Evolutionary conservation across 2,113 vertebrate genomes (phyloP), one percentile per base, ranked within the genome.

Genomic region (Chaetodon auriga): DNA sequence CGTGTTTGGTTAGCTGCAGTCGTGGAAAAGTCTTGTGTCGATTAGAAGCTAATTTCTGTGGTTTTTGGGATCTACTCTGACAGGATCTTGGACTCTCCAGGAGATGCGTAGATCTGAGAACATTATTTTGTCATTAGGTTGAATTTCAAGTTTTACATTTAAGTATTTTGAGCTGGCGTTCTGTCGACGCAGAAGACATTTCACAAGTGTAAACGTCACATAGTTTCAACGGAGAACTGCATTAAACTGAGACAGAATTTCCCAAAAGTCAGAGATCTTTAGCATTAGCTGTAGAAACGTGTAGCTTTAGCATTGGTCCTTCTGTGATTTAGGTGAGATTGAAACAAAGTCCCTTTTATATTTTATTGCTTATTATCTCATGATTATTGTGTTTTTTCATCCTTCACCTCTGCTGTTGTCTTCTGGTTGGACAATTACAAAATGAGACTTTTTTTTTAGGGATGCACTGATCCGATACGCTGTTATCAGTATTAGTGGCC

Each of bases 291-390:
- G 48, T 5, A 64, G 19, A 76, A 75, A 21, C 63, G 48, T 7
- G 61, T 2, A 11, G 30, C 25, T 19, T 69, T 38, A 4, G 2
- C 2, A 23, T 21, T 62, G 9, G 30, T 36, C 35, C 1, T 30
- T 51, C 8, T 49, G 23, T 76, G 43, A 78, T 0, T 55, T 36
- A 63, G n/a, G 0, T 75, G 25, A 38, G 53, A 83, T 41, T 41
- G 5, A 78, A n/a, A 23, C 10, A 30, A 30, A 30, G 30, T 30
- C 21, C 3, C 35, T 45, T 70, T 46, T 57, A 45, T 58, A 9
- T 65, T 81, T 73, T 19, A n/a, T 25, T 70, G n/a, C 38, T 74
- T 35, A 18, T 35, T 23, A 36, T 65, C 4, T 48, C 7, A 53
- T 82, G 4, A 48, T 83, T 16, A 15, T 36, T 21, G 9, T 41